A percentile compares a stretch with the other conserved stretches of the same genome.
These are phyloP conservation scores for Cichlasoma orientale DNA, from an alignment of 2,797 vertebrate species.

Conservation along the genomic window DNA sequence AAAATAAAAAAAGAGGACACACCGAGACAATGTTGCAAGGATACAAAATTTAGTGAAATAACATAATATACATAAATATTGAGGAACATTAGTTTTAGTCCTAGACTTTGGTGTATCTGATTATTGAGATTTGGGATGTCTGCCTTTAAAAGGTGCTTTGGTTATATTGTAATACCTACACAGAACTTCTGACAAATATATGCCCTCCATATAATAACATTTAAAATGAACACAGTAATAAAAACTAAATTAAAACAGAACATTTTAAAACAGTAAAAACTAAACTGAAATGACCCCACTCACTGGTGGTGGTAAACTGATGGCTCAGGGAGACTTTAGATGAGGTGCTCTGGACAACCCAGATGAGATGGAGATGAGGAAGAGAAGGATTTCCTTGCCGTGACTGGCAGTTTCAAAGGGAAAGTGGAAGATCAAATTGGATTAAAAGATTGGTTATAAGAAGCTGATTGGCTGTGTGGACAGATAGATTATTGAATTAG, in stretches of 20 bases:
- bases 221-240: not conserved
- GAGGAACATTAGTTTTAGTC: rapidly evolving
- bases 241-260: not conserved
- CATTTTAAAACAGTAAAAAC: not conserved
- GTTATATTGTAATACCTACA: not conserved
- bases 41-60: not conserved
- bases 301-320: not conserved
- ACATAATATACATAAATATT: too few species aligned
- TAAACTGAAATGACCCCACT: not conserved
- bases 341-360: not conserved
- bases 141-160: not conserved
- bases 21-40: not conserved
- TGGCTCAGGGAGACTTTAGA: not conserved
- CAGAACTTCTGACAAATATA: too few species aligned
- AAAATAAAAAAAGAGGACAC: not conserved
- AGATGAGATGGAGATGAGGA: not conserved
- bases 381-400: rapidly evolving
- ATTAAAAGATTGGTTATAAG: not conserved
- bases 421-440: not conserved
- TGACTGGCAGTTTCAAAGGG: not conserved
- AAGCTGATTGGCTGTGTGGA: not conserved
- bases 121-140: not conserved
- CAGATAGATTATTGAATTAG: not conserved
- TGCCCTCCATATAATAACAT: not conserved
- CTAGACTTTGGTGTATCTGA: not conserved